These are phyloP conservation scores for Manis crassicaudata DNA, from an alignment of 2,797 vertebrate genomes.

Conservation along the genomic window DNA sequence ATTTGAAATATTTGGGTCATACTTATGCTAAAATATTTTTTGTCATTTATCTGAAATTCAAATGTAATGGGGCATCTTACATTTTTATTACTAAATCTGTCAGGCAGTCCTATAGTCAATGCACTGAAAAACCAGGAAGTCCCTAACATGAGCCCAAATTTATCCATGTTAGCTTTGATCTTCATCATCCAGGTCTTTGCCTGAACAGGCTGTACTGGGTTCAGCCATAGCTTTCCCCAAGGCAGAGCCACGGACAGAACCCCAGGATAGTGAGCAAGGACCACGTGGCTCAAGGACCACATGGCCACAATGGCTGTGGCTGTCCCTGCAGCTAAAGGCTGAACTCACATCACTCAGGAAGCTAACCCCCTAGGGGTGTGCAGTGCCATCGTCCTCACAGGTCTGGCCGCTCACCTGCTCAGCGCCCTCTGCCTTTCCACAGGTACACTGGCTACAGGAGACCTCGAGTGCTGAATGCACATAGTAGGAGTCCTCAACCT, in stretches of 20 bases:
- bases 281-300: background rate
- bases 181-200: background rate
- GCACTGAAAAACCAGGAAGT: background rate
- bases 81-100: background rate
- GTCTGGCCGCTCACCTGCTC: background rate
- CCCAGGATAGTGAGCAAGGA: background rate
- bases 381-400: fast-evolving
- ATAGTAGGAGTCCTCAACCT: background rate
- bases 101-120: background rate
- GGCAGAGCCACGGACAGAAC: no score
- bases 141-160: background rate
- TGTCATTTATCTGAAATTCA: background rate
- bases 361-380: background rate
- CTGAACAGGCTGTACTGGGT: background rate
- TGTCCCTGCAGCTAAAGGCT: background rate
- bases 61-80: fast-evolving
- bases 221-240: background rate
- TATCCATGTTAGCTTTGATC: no score
- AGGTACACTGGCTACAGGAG: background rate
- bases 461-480: fast-evolving
- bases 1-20: background rate
- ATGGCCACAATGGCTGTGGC: background rate
- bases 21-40: background rate
- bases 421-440: background rate
- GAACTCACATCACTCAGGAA: background rate